A percentile compares a stretch with the other conserved stretches of the same genome.
Evolutionary conservation across 2,113 vertebrate genomes (phyloP).

Genomic region (Chinchilla lanigera): DNA sequence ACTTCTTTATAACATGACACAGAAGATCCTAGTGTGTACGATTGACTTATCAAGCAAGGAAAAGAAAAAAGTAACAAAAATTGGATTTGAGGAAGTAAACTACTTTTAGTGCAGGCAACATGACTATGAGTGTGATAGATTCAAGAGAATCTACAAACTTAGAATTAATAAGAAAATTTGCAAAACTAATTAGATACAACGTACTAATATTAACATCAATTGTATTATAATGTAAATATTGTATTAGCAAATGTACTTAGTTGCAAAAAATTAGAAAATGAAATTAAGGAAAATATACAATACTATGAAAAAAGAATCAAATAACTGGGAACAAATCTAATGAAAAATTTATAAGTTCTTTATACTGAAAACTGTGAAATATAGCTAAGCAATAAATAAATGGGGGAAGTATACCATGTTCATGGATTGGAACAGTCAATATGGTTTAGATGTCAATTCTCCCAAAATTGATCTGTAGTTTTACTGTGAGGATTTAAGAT

Average conservation of each 20-base stretch:
- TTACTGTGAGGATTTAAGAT: not conserved
- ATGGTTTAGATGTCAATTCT: not conserved
- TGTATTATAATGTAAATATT: not conserved
- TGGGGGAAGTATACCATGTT: not conserved
- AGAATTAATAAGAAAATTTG: not conserved
- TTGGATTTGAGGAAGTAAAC: not conserved
- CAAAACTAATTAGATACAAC: not conserved
- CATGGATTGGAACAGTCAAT: not conserved
- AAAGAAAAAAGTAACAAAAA: not conserved
- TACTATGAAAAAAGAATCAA: not conserved
- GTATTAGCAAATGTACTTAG: not conserved
- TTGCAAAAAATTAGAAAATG: not conserved
- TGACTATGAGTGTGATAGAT: not conserved
- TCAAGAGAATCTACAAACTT: not conserved
- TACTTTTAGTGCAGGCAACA: not conserved
- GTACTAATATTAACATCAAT: not conserved
- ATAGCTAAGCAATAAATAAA: not conserved
- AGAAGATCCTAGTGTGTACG: accelerated
- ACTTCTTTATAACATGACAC: accelerated
- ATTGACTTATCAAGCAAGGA: not conserved
- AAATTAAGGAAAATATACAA: not conserved
- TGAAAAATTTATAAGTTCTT: not conserved
- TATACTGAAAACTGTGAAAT: not conserved
- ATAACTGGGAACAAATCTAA: not conserved
- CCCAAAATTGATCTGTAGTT: not conserved